phyloP scores from a whole-genome alignment of 37 sponge, comb jelly and placozoan species.

The Aplysina aerophoba region DNA sequence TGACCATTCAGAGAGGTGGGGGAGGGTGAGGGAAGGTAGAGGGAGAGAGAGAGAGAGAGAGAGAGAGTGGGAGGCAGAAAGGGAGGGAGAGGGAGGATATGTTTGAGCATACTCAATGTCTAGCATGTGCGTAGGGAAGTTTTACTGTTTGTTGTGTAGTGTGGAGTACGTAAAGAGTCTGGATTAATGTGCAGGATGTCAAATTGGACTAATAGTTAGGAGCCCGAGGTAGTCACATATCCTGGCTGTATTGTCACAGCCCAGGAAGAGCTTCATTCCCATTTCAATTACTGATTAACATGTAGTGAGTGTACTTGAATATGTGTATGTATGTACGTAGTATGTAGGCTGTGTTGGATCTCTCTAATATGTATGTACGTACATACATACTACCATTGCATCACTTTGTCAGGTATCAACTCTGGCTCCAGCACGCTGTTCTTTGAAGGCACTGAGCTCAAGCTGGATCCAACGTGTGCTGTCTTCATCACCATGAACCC shows the following conservation, averaged over 20 bases:
- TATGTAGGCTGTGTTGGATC: background rate
- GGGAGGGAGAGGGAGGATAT: background rate
- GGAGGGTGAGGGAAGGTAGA: background rate
- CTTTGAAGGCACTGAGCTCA: constrained; percentile 99
- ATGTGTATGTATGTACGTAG: background rate
- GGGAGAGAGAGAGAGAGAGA: background rate
- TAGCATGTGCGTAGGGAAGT: background rate
- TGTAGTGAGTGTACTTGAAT: background rate
- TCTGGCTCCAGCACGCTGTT: constrained; percentile 80
- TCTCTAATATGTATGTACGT: constrained; percentile 3
- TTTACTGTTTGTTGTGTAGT: background rate
- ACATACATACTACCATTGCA: background rate
- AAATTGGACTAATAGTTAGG: no score
- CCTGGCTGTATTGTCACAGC: no score
- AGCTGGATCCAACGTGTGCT: constrained; percentile 95
- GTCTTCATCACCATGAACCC: constrained; percentile 99
- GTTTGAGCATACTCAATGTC: background rate
- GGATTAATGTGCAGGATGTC: no score
- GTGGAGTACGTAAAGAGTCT: background rate
- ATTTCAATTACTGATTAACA: no score
- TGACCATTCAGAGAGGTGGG: constrained; percentile 89
- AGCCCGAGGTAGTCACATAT: no score
- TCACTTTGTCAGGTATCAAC: constrained; percentile 49
- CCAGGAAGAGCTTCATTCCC: no score
- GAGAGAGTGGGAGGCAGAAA: background rate